phyloP scores from a whole-genome alignment of 2,113 vertebrate genomes.

The Emydura subglobosa region DNA sequence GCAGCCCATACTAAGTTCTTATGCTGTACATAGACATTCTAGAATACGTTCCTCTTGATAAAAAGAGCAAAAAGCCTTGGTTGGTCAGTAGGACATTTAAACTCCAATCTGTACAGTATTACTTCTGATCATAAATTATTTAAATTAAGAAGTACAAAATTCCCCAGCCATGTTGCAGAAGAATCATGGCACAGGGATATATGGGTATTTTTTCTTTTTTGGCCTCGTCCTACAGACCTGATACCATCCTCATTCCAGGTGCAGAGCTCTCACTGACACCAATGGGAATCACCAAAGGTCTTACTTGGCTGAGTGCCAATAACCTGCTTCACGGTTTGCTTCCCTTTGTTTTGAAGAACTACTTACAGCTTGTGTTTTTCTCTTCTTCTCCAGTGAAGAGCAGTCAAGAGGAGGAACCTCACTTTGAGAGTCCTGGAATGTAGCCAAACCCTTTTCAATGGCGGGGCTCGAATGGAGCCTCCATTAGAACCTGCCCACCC shows the following conservation, averaged over 20 bases:
- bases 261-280: neutral
- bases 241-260: neutral
- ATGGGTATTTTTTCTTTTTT: neutral
- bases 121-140: neutral
- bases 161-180: neutral
- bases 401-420: neutral
- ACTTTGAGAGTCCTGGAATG: neutral
- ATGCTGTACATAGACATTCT: neutral
- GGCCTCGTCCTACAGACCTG: neutral
- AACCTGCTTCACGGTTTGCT: neutral
- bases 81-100: neutral
- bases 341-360: neutral
- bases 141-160: neutral
- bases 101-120: neutral
- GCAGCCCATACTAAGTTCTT: neutral
- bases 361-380: neutral
- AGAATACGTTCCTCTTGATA: neutral
- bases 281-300: neutral
- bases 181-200: neutral
- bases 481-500: neutral
- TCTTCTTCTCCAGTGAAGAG: neutral
- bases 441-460: neutral
- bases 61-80: neutral
- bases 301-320: neutral
- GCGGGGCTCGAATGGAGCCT: neutral